Conservation (phyloP, 2,797 vertebrate species). For the Peromyscus attwateri region DNA sequence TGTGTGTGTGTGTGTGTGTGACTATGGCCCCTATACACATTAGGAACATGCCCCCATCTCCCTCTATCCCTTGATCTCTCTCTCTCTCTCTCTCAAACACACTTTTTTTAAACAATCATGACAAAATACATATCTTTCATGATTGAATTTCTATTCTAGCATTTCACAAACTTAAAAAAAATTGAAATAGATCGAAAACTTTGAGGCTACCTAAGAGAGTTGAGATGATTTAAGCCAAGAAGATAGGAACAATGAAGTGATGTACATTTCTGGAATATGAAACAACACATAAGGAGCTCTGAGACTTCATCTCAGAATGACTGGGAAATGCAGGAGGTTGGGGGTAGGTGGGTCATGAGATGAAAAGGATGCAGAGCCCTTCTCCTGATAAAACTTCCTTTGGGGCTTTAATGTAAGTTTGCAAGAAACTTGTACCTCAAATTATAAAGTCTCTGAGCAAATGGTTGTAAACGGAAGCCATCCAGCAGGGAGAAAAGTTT, state of each 20-base stretch:
- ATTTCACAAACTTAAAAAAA: constrained; percentile 41
- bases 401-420: not conserved
- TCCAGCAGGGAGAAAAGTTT: not conserved
- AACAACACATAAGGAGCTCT: not conserved
- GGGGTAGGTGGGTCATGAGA: not conserved
- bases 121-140: not conserved
- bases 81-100: not conserved
- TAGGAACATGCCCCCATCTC: not conserved
- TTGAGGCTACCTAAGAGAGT: not conserved
- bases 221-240: not conserved
- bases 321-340: not conserved
- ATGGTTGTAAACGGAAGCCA: not conserved
- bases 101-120: not conserved
- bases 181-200: not conserved
- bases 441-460: constrained; percentile 33
- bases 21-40: not conserved
- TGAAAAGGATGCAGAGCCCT: not conserved
- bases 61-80: not conserved
- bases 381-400: not conserved
- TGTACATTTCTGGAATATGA: not conserved
- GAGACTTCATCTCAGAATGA: not conserved
- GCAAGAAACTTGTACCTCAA: not conserved
- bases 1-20: not conserved
- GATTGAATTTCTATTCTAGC: constrained; percentile 18
- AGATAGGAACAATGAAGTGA: not conserved